Base-by-base conservation (phyloP, 2,797 vertebrate genomes). In the Parotocinclus haroldoi region DNA sequence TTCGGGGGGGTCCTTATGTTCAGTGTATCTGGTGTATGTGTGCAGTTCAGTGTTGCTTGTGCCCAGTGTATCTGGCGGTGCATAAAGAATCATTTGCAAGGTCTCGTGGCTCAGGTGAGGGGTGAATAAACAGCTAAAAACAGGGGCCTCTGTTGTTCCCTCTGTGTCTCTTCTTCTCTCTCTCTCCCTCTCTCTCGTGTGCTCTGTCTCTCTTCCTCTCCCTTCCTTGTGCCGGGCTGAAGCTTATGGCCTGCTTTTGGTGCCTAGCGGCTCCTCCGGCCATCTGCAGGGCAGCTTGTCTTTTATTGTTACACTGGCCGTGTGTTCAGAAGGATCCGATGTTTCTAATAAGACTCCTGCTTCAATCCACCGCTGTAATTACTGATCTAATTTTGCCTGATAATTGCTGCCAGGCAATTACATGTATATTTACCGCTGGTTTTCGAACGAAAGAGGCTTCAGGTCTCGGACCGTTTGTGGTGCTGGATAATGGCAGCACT, bases 341-440 rank as follows among this genome's bases (percentile, higher is more conserved):
- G 62, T 68, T 53, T 69, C 93, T 95, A 94, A 96, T 92, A 92
- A 96, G 93, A 94, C 90, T 91, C 91, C 88, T 91, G 92, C 91
- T 95, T 96, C 93, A 96, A 95, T 93, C 92, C 91, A 92, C 89
- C 93, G 82, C 91, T 99, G 94, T 99, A 99, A 98, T 99, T 98
- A 99, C 95, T 89, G 93, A 94, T 98, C 94, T 97, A 93, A 95
- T 98, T 91, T 94, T 93, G 93, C 93, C 92, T 97, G 96, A 98
- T 99, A 98, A 99, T 96, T 97, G 93, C 92, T 87, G 89, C 91
- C 85, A 89, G 89, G 91, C 95, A 96, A 99, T 99, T 93, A 96
- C 94, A 98, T 98, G 94, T 98, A 96, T 96, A 95, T 96, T 99
- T 98, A 98, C 93, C 92, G 92, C 91, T 93, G 84, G 94, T 94